phyloP scores from a whole-genome alignment of 2,888 invertebrate genomes.

The Tipula helvola region DNA sequence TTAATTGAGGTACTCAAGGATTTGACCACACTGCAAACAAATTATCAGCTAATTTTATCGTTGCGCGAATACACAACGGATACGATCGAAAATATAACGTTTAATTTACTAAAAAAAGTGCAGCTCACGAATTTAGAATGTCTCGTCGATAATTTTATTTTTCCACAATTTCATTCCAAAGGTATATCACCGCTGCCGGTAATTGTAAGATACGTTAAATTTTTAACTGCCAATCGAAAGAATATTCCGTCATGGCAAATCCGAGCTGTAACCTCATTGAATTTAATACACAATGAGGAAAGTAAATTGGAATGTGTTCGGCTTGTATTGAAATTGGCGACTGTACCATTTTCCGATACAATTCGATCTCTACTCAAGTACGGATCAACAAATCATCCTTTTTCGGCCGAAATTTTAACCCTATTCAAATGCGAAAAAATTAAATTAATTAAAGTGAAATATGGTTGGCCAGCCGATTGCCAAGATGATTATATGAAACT shows the following conservation, averaged over 20 bases:
- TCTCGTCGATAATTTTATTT: constrained; percentile 30
- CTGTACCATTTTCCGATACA: constrained; percentile 33
- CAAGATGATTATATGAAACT: constrained; percentile 26
- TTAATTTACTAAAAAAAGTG: constrained; percentile 31
- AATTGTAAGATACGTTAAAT: constrained; percentile 27
- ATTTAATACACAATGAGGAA: constrained; percentile 31
- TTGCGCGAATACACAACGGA: constrained; percentile 31
- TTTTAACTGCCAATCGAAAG: constrained; percentile 27
- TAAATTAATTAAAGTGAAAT: constrained; percentile 34
- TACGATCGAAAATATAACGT: constrained; percentile 29
- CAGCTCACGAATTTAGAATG: constrained; percentile 29
- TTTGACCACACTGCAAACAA: constrained; percentile 28
- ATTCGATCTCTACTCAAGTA: constrained; percentile 27
- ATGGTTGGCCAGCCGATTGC: constrained; percentile 31
- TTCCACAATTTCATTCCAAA: constrained; percentile 32
- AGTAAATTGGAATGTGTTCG: constrained; percentile 30
- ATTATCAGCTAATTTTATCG: constrained; percentile 30
- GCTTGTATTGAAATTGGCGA: constrained; percentile 25
- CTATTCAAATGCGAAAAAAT: constrained; percentile 33
- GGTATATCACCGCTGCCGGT: constrained; percentile 27
- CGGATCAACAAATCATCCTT: constrained; percentile 31
- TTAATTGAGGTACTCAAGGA: constrained; percentile 30
- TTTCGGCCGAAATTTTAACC: constrained; percentile 29
- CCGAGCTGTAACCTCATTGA: constrained; percentile 28
- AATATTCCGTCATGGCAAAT: constrained; percentile 30